Percentiles rank a stretch among this genome's conserved stretches.
These are phyloP conservation scores for Oryzias melastigma DNA, from an alignment of 2,113 vertebrate genomes.

Conservation along the genomic window DNA sequence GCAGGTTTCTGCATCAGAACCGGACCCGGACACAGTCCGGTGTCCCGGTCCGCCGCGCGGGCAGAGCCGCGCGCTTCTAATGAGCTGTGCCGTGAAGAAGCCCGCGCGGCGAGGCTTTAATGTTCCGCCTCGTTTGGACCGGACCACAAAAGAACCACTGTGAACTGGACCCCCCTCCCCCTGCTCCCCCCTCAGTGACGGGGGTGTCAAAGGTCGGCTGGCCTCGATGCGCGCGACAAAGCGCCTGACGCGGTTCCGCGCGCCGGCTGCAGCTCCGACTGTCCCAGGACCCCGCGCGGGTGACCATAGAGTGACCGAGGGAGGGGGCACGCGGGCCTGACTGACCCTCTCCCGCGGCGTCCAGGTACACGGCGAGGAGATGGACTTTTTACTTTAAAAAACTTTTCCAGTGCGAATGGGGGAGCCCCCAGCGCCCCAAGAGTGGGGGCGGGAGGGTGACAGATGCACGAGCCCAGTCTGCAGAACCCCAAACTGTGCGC, in stretches of 20 bases:
- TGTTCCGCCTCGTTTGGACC: slow-evolving; percentile 80
- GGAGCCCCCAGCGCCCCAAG: not conserved
- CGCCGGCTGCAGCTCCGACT: slow-evolving; percentile 11
- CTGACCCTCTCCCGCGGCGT: too few relatives aligned
- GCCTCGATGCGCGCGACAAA: slow-evolving; percentile 86
- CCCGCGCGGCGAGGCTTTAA: slow-evolving; percentile 73
- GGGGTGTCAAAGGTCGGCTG: slow-evolving; percentile 94
- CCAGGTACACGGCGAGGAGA: too few relatives aligned
- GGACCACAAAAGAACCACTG: slow-evolving; percentile 86
- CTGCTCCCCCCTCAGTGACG: slow-evolving; percentile 6
- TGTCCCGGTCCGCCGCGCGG: too few relatives aligned
- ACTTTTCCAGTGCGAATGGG: not conserved
- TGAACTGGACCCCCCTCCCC: slow-evolving; percentile 55
- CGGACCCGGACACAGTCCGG: not conserved
- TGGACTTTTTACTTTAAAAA: too few relatives aligned
- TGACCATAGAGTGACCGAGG: not conserved
- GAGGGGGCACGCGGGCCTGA: not conserved
- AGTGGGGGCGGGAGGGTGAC: not conserved
- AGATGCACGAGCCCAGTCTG: too few relatives aligned
- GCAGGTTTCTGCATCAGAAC: slow-evolving; percentile 4
- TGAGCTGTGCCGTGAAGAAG: slow-evolving; percentile 87
- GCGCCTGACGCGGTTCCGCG: slow-evolving; percentile 72
- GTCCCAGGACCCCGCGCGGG: slow-evolving; percentile 24
- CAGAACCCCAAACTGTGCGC: too few relatives aligned
- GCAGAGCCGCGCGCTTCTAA: slow-evolving; percentile 34